Conservation (phyloP, 2,797 vertebrate species). For the Cynopterus sphinx region DNA sequence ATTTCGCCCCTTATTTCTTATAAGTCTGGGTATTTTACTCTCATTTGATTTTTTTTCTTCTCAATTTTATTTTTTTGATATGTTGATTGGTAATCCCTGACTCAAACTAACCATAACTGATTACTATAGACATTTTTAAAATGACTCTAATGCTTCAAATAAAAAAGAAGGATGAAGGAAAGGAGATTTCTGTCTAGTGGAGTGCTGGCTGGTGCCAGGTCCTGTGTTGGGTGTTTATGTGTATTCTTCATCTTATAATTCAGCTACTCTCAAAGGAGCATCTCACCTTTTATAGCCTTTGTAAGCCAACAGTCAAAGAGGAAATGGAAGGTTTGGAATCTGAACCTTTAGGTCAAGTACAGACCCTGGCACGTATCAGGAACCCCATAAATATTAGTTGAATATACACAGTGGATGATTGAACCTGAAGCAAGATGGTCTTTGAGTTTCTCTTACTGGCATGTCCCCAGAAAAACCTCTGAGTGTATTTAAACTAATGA, state of each 20-base stretch:
- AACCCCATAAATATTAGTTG: background rate
- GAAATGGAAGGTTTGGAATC: background rate
- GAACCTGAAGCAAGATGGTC: background rate
- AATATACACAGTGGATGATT: background rate
- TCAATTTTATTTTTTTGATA: too few relatives aligned
- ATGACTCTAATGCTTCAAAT: background rate
- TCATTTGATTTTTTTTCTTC: background rate
- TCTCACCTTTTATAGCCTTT: background rate
- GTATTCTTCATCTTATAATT: background rate
- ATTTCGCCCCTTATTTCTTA: background rate
- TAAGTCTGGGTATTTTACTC: background rate
- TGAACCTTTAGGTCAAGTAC: background rate
- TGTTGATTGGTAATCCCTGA: background rate
- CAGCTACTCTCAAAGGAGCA: background rate
- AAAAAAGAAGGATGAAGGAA: background rate
- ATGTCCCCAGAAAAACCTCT: slow-evolving; percentile 37
- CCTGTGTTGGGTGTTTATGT: background rate
- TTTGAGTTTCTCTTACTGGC: background rate
- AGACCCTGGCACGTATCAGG: background rate
- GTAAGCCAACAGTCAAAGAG: background rate
- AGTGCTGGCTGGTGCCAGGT: background rate
- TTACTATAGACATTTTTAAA: background rate
- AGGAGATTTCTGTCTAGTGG: background rate
- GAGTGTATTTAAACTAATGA: slow-evolving; percentile 40
- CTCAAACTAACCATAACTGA: background rate